A percentile compares a stretch with the other conserved stretches of the same genome.
Evolutionary conservation across 2,797 vertebrate genomes (phyloP).

Genomic region (Dryobates pubescens): DNA sequence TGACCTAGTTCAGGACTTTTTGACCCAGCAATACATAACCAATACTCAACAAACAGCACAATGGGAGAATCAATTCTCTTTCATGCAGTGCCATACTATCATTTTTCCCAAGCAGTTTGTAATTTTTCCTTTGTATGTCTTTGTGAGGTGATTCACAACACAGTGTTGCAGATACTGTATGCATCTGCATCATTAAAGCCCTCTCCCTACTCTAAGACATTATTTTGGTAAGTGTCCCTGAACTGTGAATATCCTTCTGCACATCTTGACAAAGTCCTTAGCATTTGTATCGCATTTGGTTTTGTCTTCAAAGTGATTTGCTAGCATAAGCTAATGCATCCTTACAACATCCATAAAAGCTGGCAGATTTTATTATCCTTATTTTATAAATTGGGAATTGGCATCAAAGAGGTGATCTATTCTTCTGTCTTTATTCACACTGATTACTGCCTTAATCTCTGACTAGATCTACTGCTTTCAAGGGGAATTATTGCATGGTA

Average conservation of each 20-base stretch:
- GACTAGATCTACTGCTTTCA: neutral
- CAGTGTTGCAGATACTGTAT: neutral
- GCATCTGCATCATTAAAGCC: neutral
- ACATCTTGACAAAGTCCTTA: neutral
- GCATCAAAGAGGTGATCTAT: neutral
- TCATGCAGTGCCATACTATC: neutral
- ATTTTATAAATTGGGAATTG: constrained; percentile 3
- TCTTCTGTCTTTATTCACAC: neutral
- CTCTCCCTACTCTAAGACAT: neutral
- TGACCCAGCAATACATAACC: neutral
- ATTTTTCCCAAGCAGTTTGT: neutral
- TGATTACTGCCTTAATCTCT: neutral
- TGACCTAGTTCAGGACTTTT: neutral
- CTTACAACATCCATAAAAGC: neutral
- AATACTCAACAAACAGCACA: neutral
- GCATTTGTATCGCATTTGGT: neutral
- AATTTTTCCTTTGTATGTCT: neutral
- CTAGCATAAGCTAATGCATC: neutral
- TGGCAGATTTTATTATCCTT: constrained; percentile 3
- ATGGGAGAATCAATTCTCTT: neutral
- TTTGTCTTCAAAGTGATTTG: constrained; percentile 30
- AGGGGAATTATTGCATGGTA: neutral
- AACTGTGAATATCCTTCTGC: neutral
- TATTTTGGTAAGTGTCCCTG: neutral
- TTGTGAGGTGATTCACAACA: neutral